These are phyloP conservation scores for Spondyliosoma cantharus DNA, from an alignment of 2,797 vertebrate genomes.

Conservation along the genomic window DNA sequence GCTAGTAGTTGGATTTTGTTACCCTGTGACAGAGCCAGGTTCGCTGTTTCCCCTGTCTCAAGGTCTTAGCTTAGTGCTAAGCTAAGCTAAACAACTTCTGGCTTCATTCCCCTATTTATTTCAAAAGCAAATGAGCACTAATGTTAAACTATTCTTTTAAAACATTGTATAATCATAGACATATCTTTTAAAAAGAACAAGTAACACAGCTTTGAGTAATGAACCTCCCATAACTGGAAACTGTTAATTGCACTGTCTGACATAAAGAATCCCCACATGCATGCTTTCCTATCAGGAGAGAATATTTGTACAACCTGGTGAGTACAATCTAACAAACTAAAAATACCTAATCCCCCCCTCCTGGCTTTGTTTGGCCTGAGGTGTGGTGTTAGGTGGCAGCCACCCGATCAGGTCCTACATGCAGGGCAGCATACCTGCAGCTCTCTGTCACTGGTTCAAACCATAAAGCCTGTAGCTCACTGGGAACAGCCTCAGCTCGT, in stretches of 20 bases:
- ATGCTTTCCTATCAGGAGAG: background rate
- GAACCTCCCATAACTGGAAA: background rate
- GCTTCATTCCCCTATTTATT: background rate
- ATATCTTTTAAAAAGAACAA: background rate
- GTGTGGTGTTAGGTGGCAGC: conserved; percentile 56
- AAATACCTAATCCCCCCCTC: conserved; percentile 31
- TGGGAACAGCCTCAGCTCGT: background rate
- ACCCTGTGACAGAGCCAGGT: background rate
- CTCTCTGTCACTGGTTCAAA: conserved; percentile 38
- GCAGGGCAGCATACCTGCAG: conserved; percentile 76
- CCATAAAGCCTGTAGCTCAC: background rate
- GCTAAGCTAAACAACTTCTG: background rate
- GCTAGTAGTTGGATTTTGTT: background rate
- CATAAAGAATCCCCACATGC: background rate
- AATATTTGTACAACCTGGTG: background rate
- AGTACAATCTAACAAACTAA: conserved; percentile 22
- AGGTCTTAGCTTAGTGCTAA: background rate
- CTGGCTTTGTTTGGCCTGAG: conserved; percentile 49
- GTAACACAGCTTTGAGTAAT: conserved; percentile 5
- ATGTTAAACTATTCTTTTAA: background rate
- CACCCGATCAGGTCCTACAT: conserved; percentile 75
- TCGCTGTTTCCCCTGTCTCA: background rate
- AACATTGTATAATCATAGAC: background rate
- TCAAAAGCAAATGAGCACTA: background rate
- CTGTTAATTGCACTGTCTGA: background rate